Evolutionary conservation across 2,888 invertebrate species (phyloP).

Genomic region (Synergus itoensis): DNA sequence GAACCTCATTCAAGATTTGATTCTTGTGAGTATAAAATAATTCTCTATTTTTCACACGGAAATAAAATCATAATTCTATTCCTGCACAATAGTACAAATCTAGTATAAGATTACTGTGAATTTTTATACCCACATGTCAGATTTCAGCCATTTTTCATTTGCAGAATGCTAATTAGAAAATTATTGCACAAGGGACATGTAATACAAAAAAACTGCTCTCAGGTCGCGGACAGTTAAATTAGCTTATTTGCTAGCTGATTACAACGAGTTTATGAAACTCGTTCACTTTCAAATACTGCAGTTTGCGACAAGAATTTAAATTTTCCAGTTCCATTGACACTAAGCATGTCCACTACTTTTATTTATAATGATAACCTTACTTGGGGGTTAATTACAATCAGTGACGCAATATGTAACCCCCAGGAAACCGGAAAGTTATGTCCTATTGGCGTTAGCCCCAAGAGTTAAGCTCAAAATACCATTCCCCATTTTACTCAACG

Average conservation of each 20-base stretch:
- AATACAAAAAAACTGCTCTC: conserved; percentile 4
- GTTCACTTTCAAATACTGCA: conserved; percentile 26
- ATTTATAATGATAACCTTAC: not conserved
- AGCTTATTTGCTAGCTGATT: not conserved
- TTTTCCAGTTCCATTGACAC: not conserved
- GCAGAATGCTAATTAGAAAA: conserved; percentile 3
- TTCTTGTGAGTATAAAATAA: conserved; percentile 82
- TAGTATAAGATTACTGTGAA: not conserved
- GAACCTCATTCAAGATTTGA: conserved; percentile 92
- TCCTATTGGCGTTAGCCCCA: not conserved
- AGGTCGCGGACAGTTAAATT: not conserved
- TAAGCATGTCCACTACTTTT: not conserved
- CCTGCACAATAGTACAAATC: not conserved
- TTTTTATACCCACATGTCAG: not conserved
- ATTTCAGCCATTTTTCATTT: not conserved
- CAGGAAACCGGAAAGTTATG: not conserved
- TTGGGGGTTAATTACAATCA: not conserved
- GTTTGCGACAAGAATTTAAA: not conserved
- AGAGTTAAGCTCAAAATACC: too few relatives aligned
- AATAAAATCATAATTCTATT: not conserved
- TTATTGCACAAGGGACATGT: conserved; percentile 13
- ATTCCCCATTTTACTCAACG: too few relatives aligned
- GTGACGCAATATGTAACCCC: not conserved
- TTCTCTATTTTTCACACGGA: not conserved
- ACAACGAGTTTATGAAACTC: conserved; percentile 30